Evolutionary conservation across 2,797 vertebrate genomes (phyloP), one percentile per base, ranked within the genome.

Genomic region (Sparidentex hasta): DNA sequence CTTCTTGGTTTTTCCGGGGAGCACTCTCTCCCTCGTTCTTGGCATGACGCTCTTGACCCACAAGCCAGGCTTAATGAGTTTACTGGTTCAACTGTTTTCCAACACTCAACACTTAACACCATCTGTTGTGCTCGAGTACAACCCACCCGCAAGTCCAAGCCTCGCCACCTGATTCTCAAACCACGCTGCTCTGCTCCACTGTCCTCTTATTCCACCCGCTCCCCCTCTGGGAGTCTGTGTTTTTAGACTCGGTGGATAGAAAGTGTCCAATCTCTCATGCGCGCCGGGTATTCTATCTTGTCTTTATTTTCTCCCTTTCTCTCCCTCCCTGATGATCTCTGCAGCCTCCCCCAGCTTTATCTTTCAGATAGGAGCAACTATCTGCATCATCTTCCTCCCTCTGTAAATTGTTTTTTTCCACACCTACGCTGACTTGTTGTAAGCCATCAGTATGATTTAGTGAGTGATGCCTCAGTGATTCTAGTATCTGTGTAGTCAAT

Each of bases 381-480:
- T 92, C 88, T 87, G 86, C 86, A 85, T 88, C 88, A 85, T 90
- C 82, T 74, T 82, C 76, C 87, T 91, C 87, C 78, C 81, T 90
- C 81, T 89, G 84, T 83, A 91, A 92, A 88, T 91, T 76, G 86
- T 91, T 90, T 88, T 38, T 80, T 63, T 65, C 71, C 78, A 81
- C 77, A 78, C 81, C 86, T 89, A 76, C 5, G 18, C 80, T 84
- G 81, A 85, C 88, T 88, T 88, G 65, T 85, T 88, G 78, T 75
- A 83, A 78, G 74, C 58, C 79, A 83, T 88, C 85, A 86, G 57
- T 78, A 55, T 90, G 90, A 90, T 91, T 90, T 88, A 89, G 75
- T 71, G 88, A 90, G 67, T 47, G 85, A 91, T 56, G 76, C 72
- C 70, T 85, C 67, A 48, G 38, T 72, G 86, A 71, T 84, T 90